These are phyloP conservation scores for Sclerurus mexicanus DNA, from an alignment of 2,113 vertebrate species.

Conservation along the genomic window DNA sequence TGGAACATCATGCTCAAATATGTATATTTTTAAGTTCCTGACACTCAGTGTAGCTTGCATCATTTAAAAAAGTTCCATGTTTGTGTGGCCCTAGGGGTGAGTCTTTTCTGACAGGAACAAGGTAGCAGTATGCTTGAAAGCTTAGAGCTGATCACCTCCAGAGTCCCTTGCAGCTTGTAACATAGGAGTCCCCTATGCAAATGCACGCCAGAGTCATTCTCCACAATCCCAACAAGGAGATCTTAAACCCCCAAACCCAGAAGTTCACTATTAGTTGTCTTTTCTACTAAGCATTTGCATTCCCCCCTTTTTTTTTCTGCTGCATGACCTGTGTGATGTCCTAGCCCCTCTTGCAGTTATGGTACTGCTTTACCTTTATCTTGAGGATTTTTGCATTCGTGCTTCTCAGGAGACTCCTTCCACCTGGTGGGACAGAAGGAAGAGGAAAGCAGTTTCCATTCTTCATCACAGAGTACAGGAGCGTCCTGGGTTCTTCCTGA, in stretches of 20 bases:
- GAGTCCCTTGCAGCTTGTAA: not conserved
- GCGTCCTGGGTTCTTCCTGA: not conserved
- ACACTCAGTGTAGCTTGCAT: not conserved
- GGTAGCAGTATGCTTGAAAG: not conserved
- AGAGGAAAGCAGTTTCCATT: not conserved
- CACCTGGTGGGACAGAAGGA: not conserved
- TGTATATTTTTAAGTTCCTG: not conserved
- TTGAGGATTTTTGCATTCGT: not conserved
- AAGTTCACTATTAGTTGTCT: not conserved
- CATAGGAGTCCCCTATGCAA: accelerated
- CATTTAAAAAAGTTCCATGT: not conserved
- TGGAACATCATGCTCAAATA: not conserved
- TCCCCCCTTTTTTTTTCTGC: not conserved
- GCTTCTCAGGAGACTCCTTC: not conserved
- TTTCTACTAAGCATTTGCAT: not conserved
- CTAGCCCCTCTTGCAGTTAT: not conserved
- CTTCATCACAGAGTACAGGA: not conserved
- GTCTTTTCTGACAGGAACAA: not conserved
- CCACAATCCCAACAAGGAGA: not conserved
- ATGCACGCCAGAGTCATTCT: not conserved
- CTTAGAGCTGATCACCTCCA: not conserved
- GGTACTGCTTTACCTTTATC: not conserved
- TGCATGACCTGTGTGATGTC: not conserved
- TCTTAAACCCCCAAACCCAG: not conserved
- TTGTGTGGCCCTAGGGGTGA: not conserved